Evolutionary conservation across 37 sponge, comb jelly and placozoan genomes (phyloP).

Genomic region (Halisarca cf. caerulea): DNA sequence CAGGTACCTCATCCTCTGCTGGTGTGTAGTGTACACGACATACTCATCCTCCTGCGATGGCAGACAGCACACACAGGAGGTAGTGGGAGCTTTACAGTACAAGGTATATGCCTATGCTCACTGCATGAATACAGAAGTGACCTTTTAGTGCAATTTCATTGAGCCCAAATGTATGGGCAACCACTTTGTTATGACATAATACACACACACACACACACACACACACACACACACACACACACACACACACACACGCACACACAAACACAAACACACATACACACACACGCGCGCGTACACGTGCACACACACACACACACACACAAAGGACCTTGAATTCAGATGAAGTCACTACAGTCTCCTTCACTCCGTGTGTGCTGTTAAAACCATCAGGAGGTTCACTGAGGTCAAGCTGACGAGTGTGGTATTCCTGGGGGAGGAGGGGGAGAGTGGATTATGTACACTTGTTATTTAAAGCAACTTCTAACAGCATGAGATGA

Average conservation of each 20-base stretch:
- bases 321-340: conserved; percentile 79
- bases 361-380: conserved; percentile 78
- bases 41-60: conserved; percentile 87
- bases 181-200: too few relatives aligned
- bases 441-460: background rate
- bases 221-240: too few relatives aligned
- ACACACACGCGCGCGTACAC: background rate
- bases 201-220: too few relatives aligned
- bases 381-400: conserved; percentile 83
- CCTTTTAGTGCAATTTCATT: too few relatives aligned
- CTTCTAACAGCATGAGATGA: too few relatives aligned
- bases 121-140: too few relatives aligned
- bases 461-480: too few relatives aligned
- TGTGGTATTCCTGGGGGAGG: conserved; percentile 48
- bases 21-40: conserved; percentile 75
- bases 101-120: background rate
- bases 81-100: background rate
- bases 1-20: conserved; percentile 82
- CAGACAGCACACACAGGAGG: too few relatives aligned
- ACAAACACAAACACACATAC: conserved; percentile 30
- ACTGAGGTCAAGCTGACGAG: conserved; percentile 45
- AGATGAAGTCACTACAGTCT: conserved; percentile 55
- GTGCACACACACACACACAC: conserved; percentile 10
- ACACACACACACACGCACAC: too few relatives aligned
- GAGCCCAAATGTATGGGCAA: too few relatives aligned